Evolutionary conservation across 2,113 vertebrate species (phyloP).

Genomic region (Rhinolophus ferrumequinum): DNA sequence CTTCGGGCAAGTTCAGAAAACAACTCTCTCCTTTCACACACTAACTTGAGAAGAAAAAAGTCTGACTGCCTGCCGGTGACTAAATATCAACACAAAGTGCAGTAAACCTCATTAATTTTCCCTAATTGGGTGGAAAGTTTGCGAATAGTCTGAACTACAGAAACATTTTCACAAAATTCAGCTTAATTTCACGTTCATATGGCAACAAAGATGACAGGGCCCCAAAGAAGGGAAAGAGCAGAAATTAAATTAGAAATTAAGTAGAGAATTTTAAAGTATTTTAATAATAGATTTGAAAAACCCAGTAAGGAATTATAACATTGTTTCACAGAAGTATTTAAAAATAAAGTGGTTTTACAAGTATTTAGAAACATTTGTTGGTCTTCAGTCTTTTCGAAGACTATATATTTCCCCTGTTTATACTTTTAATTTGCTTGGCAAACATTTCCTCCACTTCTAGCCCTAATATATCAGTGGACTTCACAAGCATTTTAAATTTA

Average conservation of each 20-base stretch:
- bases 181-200: slow-evolving; percentile 25
- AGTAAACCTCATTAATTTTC: slow-evolving; percentile 64
- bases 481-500: slow-evolving; percentile 2
- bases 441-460: background rate
- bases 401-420: slow-evolving; percentile 35
- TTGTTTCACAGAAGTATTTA: background rate
- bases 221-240: background rate
- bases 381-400: background rate
- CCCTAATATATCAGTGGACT: background rate
- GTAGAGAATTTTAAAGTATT: background rate
- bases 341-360: background rate
- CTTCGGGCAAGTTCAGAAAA: background rate
- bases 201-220: slow-evolving; percentile 36
- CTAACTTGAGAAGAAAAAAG: background rate
- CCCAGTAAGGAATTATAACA: background rate
- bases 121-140: slow-evolving; percentile 72
- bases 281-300: slow-evolving; percentile 22
- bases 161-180: slow-evolving; percentile 60
- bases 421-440: slow-evolving; percentile 45
- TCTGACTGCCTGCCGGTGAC: background rate
- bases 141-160: slow-evolving; percentile 39
- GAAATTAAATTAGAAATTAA: background rate
- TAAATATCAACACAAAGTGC: background rate
- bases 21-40: background rate
- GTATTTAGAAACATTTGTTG: slow-evolving; percentile 25